These are phyloP conservation scores for Eugnorisma glareosa DNA, from an alignment of 2,888 invertebrate species.

Conservation along the genomic window DNA sequence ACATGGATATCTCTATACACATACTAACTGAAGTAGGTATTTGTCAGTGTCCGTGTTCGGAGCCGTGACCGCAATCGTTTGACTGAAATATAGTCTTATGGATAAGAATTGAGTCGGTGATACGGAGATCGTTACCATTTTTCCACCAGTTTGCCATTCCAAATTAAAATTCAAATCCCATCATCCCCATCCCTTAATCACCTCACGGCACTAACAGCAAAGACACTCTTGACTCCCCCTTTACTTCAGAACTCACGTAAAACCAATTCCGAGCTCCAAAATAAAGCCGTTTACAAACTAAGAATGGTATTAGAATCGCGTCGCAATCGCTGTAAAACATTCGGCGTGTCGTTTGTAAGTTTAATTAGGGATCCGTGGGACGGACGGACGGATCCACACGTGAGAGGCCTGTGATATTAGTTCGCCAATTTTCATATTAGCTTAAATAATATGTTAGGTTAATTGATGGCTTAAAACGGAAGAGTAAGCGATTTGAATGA, in stretches of 20 bases:
- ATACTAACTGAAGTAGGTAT: not conserved
- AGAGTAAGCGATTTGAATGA: conserved; percentile 42
- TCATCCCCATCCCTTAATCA: conserved; percentile 37
- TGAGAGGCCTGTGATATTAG: conserved; percentile 86
- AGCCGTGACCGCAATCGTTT: not conserved
- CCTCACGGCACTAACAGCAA: conserved; percentile 23
- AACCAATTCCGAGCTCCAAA: conserved; percentile 59
- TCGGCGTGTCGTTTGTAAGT: conserved; percentile 77
- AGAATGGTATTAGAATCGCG: conserved; percentile 68
- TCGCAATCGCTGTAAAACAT: conserved; percentile 66
- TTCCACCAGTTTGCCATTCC: not conserved
- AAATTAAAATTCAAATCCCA: conserved; percentile 35
- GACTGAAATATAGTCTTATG: not conserved
- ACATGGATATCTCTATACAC: not conserved
- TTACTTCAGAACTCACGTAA: conserved; percentile 50
- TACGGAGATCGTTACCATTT: not conserved
- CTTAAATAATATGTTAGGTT: conserved; percentile 86
- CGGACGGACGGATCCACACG: conserved; percentile 76
- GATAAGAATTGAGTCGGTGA: not conserved
- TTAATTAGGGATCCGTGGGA: conserved; percentile 75
- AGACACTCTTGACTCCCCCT: conserved; percentile 24
- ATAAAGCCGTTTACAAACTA: conserved; percentile 66
- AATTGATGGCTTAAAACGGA: conserved; percentile 58
- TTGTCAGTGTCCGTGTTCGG: not conserved
- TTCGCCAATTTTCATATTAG: conserved; percentile 89